Evolutionary conservation across 2,888 invertebrate genomes (phyloP).

Genomic region (Leptinotarsa juncta): DNA sequence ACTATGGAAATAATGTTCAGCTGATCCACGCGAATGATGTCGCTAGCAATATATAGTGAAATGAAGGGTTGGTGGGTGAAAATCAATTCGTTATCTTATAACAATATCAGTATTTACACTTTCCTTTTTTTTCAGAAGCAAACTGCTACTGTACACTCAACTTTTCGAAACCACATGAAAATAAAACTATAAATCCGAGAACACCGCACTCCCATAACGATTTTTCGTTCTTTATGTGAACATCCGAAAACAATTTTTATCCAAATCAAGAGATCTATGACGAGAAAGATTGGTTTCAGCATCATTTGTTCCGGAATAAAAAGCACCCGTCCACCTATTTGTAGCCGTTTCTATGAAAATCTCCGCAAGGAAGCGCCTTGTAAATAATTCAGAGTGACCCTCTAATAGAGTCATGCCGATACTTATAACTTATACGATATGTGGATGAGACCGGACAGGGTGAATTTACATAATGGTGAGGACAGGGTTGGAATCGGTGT

Average conservation of each 20-base stretch:
- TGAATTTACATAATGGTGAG: constrained; percentile 56
- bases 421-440: constrained; percentile 62
- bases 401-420: constrained; percentile 62
- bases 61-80: too few relatives aligned
- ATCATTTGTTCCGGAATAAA: constrained; percentile 57
- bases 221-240: constrained; percentile 17
- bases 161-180: neutral
- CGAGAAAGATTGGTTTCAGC: constrained; percentile 49
- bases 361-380: constrained; percentile 61
- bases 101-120: too few relatives aligned
- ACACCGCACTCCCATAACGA: constrained; percentile 21
- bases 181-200: constrained; percentile 23
- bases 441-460: constrained; percentile 39
- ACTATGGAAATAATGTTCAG: too few relatives aligned
- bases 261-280: constrained; percentile 42
- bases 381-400: constrained; percentile 66
- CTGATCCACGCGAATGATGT: too few relatives aligned
- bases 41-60: too few relatives aligned
- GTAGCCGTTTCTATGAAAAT: constrained; percentile 54
- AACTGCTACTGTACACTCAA: neutral
- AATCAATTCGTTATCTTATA: too few relatives aligned
- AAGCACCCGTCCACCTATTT: constrained; percentile 57
- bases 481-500: constrained; percentile 35
- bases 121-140: too few relatives aligned
- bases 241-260: constrained; percentile 43